Evolutionary conservation across 2,888 invertebrate species (phyloP).

Genomic region (Erynnis tages): DNA sequence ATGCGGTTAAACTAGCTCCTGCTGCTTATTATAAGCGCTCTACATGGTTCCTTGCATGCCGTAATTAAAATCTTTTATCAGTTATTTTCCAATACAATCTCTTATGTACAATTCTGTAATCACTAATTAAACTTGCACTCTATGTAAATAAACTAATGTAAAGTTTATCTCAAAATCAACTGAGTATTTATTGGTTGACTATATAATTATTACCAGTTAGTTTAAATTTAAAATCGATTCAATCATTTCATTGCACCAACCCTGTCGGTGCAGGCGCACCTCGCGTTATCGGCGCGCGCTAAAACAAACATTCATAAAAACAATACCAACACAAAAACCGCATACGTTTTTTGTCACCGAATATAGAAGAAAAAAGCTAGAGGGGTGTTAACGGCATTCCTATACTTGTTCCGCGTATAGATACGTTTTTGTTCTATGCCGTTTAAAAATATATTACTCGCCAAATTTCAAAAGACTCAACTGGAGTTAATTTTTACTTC

Average conservation of each 20-base stretch:
- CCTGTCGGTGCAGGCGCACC: slow-evolving; percentile 35
- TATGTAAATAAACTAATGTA: too few relatives aligned
- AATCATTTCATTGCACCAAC: slow-evolving; percentile 13
- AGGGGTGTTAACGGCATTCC: slow-evolving; percentile 58
- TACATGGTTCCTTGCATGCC: not conserved
- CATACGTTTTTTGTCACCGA: slow-evolving; percentile 59
- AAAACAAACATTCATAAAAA: slow-evolving; percentile 71
- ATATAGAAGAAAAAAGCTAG: slow-evolving; percentile 53
- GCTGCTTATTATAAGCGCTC: slow-evolving; percentile 4
- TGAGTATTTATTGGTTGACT: too few relatives aligned
- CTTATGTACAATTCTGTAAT: too few relatives aligned
- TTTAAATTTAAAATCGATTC: not conserved
- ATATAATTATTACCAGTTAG: too few relatives aligned
- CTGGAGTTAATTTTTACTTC: slow-evolving; percentile 3
- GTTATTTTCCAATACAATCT: not conserved
- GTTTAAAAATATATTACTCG: slow-evolving; percentile 11
- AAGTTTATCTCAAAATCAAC: too few relatives aligned
- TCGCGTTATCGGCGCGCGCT: slow-evolving; percentile 62
- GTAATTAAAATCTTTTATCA: not conserved
- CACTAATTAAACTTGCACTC: too few relatives aligned
- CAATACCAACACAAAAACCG: slow-evolving; percentile 58
- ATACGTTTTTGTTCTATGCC: slow-evolving; percentile 1
- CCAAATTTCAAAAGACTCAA: not conserved
- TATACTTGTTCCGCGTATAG: slow-evolving; percentile 19
- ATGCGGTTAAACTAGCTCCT: slow-evolving; percentile 18